Conservation (phyloP, 2,888 invertebrate species). For the Coenonympha arcania region DNA sequence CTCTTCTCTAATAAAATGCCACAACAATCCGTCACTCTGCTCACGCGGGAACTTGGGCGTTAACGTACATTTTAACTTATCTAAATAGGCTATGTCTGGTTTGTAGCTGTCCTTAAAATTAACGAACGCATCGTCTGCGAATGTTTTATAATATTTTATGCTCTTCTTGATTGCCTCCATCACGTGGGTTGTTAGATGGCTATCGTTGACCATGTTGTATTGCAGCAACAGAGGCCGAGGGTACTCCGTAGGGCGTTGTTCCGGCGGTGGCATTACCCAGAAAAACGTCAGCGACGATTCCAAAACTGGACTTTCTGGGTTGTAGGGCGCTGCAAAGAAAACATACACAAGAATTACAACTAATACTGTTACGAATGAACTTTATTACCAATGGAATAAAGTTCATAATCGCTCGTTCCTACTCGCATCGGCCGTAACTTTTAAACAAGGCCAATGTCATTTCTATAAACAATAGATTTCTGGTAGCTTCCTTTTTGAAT, state of each 20-base stretch:
- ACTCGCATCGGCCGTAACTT: too few species aligned
- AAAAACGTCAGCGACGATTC: slow-evolving; percentile 90
- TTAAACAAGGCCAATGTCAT: too few species aligned
- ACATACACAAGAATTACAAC: too few species aligned
- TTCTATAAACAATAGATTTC: too few species aligned
- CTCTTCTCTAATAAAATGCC: slow-evolving; percentile 85
- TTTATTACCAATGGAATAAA: too few species aligned
- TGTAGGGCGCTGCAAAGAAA: slow-evolving; percentile 82
- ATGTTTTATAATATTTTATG: slow-evolving; percentile 85
- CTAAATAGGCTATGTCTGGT: slow-evolving; percentile 83
- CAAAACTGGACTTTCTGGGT: slow-evolving; percentile 83
- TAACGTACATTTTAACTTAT: slow-evolving; percentile 87
- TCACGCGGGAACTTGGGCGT: slow-evolving; percentile 88
- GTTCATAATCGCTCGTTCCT: too few species aligned
- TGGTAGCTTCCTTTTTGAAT: too few species aligned
- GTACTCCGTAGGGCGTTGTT: slow-evolving; percentile 92
- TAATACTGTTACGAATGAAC: too few species aligned
- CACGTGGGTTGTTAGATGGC: slow-evolving; percentile 84
- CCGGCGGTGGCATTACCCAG: slow-evolving; percentile 97
- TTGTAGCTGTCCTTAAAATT: slow-evolving; percentile 77
- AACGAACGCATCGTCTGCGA: slow-evolving; percentile 59
- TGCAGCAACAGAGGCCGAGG: slow-evolving; percentile 93
- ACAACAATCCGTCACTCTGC: slow-evolving; percentile 82
- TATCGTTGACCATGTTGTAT: slow-evolving; percentile 87
- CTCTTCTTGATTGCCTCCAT: slow-evolving; percentile 90